These are phyloP conservation scores for Dendropsophus ebraccatus DNA, from an alignment of 2,113 vertebrate genomes.

Conservation along the genomic window DNA sequence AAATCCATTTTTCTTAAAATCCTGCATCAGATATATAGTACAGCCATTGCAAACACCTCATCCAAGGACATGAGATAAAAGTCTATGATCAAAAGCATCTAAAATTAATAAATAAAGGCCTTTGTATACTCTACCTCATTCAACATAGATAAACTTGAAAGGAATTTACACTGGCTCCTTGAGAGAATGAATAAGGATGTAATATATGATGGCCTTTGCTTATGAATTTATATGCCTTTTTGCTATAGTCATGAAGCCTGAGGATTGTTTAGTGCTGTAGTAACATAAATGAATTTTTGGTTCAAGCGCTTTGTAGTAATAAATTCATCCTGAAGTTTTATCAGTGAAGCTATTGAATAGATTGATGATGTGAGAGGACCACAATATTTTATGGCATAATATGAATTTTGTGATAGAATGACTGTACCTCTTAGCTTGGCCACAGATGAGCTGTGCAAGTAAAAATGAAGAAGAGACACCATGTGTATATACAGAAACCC, in stretches of 20 bases:
- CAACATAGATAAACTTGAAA: slow-evolving; percentile 52
- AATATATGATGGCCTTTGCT: slow-evolving; percentile 54
- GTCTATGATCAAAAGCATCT: slow-evolving; percentile 47
- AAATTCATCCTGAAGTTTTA: slow-evolving; percentile 58
- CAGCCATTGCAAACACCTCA: slow-evolving; percentile 26
- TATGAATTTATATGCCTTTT: slow-evolving; percentile 57
- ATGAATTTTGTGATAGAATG: slow-evolving; percentile 40
- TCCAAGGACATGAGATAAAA: slow-evolving; percentile 46
- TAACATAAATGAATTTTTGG: slow-evolving; percentile 59
- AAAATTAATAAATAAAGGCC: slow-evolving; percentile 56
- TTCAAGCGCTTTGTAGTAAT: slow-evolving; percentile 45
- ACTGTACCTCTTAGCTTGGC: slow-evolving; percentile 14
- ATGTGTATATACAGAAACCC: slow-evolving; percentile 6
- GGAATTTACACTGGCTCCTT: slow-evolving; percentile 32
- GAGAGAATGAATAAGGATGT: slow-evolving; percentile 50
- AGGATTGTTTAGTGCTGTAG: slow-evolving; percentile 57
- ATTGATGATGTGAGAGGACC: slow-evolving; percentile 53
- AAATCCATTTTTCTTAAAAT: slow-evolving; percentile 13
- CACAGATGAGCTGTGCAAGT: slow-evolving; percentile 19
- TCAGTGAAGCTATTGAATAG: slow-evolving; percentile 56
- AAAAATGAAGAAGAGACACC: slow-evolving; percentile 6
- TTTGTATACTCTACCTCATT: slow-evolving; percentile 37
- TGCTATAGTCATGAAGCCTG: slow-evolving; percentile 47
- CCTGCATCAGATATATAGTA: slow-evolving; percentile 26
- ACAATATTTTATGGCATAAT: slow-evolving; percentile 50